Conservation (phyloP, 1,140 invertebrate species). For the Dendroctonus valens region DNA sequence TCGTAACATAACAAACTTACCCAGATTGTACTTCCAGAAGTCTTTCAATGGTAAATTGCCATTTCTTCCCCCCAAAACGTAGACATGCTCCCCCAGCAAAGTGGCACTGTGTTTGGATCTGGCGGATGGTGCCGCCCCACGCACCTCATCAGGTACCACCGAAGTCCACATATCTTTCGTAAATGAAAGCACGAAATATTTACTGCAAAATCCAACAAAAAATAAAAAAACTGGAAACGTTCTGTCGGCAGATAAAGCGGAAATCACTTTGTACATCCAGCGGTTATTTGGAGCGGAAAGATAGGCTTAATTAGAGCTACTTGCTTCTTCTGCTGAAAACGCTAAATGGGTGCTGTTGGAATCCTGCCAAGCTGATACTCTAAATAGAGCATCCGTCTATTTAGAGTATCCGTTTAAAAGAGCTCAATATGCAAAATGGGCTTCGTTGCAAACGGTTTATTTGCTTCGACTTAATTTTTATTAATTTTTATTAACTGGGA, state of each 20-base stretch:
- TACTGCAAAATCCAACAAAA: background rate
- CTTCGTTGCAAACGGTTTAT: no score
- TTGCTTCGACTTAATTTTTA: no score
- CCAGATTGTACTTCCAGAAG: slow-evolving; percentile 79
- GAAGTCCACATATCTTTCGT: slow-evolving; percentile 59
- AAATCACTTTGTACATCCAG: background rate
- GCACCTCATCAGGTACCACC: slow-evolving; percentile 56
- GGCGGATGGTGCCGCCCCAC: slow-evolving; percentile 62
- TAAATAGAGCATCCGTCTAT: no score
- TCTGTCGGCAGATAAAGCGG: background rate
- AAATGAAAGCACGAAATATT: background rate
- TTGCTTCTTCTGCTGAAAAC: background rate
- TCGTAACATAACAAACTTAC: slow-evolving; percentile 54
- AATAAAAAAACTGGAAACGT: background rate
- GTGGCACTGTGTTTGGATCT: slow-evolving; percentile 82
- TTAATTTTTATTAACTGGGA: no score
- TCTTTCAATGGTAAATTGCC: slow-evolving; percentile 80
- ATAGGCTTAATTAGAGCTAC: background rate
- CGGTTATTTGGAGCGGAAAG: background rate
- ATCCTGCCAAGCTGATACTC: no score
- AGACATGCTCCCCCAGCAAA: slow-evolving; percentile 69
- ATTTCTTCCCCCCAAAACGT: slow-evolving; percentile 79
- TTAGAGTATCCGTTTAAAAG: no score
- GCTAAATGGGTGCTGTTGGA: background rate
- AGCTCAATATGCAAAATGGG: no score